Conservation (phyloP, 2,888 invertebrate genomes). For the Myathropa florea region DNA sequence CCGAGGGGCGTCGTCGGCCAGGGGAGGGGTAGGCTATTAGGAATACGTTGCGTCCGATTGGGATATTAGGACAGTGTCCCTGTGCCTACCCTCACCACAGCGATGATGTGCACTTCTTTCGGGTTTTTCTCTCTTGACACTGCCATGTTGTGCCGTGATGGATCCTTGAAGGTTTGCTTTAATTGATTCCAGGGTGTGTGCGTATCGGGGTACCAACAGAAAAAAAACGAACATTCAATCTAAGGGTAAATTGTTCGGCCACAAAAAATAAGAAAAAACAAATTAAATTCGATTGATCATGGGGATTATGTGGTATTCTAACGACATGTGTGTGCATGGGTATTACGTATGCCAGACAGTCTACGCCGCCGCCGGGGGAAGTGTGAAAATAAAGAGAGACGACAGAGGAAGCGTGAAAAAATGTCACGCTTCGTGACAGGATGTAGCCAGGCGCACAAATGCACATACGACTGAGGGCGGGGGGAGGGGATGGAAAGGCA, state of each 20-base stretch:
- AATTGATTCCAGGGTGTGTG: constrained; percentile 62
- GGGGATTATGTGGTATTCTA: constrained; percentile 67
- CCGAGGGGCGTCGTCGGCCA: constrained; percentile 44
- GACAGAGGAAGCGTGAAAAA: constrained; percentile 60
- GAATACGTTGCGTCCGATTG: constrained; percentile 40
- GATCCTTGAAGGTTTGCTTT: constrained; percentile 57
- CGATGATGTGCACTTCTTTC: constrained; percentile 54
- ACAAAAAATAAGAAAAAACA: constrained; percentile 34
- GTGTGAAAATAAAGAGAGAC: constrained; percentile 49
- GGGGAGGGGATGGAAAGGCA: background rate
- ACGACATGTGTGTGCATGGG: constrained; percentile 49
- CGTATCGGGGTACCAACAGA: background rate
- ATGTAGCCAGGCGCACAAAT: constrained; percentile 25
- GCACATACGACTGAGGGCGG: no score
- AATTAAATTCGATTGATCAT: constrained; percentile 70
- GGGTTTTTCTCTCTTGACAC: background rate
- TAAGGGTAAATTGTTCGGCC: constrained; percentile 50
- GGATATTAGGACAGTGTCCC: constrained; percentile 30
- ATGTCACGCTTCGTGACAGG: constrained; percentile 68
- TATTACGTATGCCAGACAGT: constrained; percentile 65
- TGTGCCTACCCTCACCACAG: no score
- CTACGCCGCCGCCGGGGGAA: constrained; percentile 24
- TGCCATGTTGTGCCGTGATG: constrained; percentile 34
- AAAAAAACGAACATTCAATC: constrained; percentile 1
- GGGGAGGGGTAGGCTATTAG: constrained; percentile 22